Percentiles rank a stretch among this genome's conserved stretches.
Conservation (phyloP, 2,888 invertebrate species). For the Nesidiocoris tenuis region DNA sequence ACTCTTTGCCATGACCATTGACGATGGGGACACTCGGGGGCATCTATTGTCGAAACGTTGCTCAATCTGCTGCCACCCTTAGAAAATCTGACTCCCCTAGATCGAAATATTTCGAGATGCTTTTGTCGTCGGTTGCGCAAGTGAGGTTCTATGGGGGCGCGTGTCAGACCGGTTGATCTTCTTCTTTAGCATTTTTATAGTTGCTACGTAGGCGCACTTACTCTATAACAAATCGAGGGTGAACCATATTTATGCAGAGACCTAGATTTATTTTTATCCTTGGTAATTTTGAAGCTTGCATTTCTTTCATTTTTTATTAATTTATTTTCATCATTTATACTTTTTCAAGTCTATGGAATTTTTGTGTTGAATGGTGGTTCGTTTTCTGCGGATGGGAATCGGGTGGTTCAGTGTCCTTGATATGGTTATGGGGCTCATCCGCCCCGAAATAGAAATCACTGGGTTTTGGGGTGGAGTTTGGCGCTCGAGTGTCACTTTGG, state of each 20-base stretch:
- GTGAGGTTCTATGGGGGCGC: constrained; percentile 16
- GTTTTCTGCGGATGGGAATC: no score
- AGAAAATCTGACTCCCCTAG: background rate
- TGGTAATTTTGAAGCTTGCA: background rate
- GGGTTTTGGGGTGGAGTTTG: no score
- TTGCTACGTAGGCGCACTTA: background rate
- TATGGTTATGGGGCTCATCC: no score
- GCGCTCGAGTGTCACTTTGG: no score
- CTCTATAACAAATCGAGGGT: no score
- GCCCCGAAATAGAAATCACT: no score
- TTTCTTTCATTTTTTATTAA: background rate
- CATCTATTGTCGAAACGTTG: constrained; percentile 6
- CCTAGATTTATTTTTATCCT: background rate
- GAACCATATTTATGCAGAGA: no score
- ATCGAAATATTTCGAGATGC: background rate
- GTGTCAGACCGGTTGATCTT: constrained; percentile 13
- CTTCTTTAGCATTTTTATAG: background rate
- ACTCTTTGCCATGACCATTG: background rate
- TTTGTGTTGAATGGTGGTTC: no score
- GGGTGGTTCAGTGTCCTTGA: no score
- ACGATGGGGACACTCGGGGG: constrained; percentile 7
- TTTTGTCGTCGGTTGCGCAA: constrained; percentile 1
- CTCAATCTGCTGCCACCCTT: background rate
- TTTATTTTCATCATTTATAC: background rate
- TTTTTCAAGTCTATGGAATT: background rate